Evolutionary conservation across 2,113 vertebrate genomes (phyloP).

Genomic region (Lethenteron reissneri): DNA sequence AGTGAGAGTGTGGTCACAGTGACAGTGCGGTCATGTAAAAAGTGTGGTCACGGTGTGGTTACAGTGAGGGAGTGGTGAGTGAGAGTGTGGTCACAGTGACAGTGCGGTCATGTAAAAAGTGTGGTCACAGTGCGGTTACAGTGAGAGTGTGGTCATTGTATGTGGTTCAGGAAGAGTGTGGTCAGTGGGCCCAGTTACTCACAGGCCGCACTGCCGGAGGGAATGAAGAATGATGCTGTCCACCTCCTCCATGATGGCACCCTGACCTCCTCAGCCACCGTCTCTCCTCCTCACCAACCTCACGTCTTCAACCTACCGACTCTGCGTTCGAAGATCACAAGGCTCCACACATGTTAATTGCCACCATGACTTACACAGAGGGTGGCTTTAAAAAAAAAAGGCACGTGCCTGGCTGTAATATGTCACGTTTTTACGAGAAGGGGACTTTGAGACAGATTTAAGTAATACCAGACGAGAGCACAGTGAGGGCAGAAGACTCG

Average conservation of each 20-base stretch:
- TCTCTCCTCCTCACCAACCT: not conserved
- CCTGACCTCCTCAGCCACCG: not conserved
- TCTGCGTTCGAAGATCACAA: not conserved
- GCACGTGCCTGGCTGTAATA: not conserved
- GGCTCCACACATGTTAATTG: not conserved
- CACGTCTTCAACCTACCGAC: not conserved
- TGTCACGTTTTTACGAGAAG: no score
- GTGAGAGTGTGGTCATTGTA: not conserved
- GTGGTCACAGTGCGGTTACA: no score
- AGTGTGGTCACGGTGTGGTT: not conserved
- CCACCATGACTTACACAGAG: not conserved
- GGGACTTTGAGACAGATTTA: no score
- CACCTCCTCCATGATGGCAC: constrained; percentile 53
- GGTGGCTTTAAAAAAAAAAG: not conserved
- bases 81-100: not conserved
- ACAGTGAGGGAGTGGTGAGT: not conserved
- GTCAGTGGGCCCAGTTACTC: constrained; percentile 19
- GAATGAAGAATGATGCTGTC: constrained; percentile 63
- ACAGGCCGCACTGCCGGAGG: constrained; percentile 54
- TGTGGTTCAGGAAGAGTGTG: not conserved
- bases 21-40: no score
- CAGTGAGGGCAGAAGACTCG: no score
- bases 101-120: not conserved
- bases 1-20: no score
- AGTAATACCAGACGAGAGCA: no score